Base-by-base conservation (phyloP, 1,140 invertebrate species). In the Drosophila parvula region DNA sequence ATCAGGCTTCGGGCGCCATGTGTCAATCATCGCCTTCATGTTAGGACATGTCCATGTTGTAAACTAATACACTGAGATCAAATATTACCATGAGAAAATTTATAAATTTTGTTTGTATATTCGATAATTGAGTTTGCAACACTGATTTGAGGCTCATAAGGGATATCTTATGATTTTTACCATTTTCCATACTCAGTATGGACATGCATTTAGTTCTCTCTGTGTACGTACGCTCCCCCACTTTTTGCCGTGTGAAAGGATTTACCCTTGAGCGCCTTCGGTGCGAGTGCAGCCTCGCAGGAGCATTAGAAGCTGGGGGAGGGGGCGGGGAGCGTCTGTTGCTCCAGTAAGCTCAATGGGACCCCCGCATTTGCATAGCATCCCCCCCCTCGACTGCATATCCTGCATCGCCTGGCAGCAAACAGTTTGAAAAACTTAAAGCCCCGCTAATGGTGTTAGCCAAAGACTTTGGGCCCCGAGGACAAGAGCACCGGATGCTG, bases 21-120 rank as follows among this genome's bases (percentile, higher is more conserved):
- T 85, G 82, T 86, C 82, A 85, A 86, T 85, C 82, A 76, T 59
- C 38, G 68, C 65, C 14, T 32, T 16, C 53, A 27, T 32, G n/a
- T 9, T 28, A 27, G 14, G 32, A 41, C 48, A 34, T 60, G 32
- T 60, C 44, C 45, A 30, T 38, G 48, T 51, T 36, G 0, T 18
- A 3, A 36, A 18, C n/a, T 34, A 10, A 18, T 55, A 38, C 51
- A 55, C 51, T 0, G 34, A 38, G 12, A 55, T n/a, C 3, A 53
- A 53, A 10, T 27, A 5, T 8, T 3, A 0, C 4, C 3, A 5
- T n/a, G 5, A 4, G 12, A n/a, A 10, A 53, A 3, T 3, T 1
- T 3, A 3, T 0, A 1, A 7, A 1, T 22, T 3, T 22, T 22
- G 3, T 22, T 4, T 10, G 4, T 1, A 27, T 27, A 14, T 1